Base-by-base conservation (phyloP, 2,113 vertebrate species). In the Panthera tigris region DNA sequence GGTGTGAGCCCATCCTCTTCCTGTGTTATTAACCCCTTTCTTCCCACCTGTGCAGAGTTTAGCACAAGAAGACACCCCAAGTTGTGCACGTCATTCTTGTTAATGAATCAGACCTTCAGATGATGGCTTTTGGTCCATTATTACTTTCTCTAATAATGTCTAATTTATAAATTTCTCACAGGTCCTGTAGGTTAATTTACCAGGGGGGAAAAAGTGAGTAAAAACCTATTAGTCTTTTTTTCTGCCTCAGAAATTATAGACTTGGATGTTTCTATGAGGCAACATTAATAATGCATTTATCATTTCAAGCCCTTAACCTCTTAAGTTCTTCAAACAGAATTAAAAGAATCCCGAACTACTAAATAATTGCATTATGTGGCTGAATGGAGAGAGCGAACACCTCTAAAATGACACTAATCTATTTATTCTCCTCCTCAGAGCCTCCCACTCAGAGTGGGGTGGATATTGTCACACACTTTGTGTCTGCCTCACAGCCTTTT, bases 251-350 rank as follows among this genome's bases (percentile, higher is more conserved):
- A 98, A 98, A 97, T 63, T 95, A 92, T 52, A 97, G 94, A 90
- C 69, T 89, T 97, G 73, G 79, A 92, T 96, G 95, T 45, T 98
- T 96, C 97, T 97, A 93, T 91, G 93, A 98, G 68, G 85, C 19
- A 50, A 97, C 97, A 98, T 98, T 97, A 98, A 97, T 88, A 98
- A 96, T 91, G 90, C 63, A 98, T 1, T 0, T 96, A 97, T 89
- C 55, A 95, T 97, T 97, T 93, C 92, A 94, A 97, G 81, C 89
- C 97, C 94, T 97, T 96, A 97, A 97, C 87, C 97, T 97, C 65
- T 93, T 91, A 25, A 82, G 78, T 95, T 96, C 98, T 97, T 98
- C 88, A 96, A 94, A 98, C 82, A 98, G 92, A 98, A 97, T 93
- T 93, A 97, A 96, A 98, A 97, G 90, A 98, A 84, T 93, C 92